Conservation (phyloP, 2,113 vertebrate species). For the Ranitomeya variabilis region DNA sequence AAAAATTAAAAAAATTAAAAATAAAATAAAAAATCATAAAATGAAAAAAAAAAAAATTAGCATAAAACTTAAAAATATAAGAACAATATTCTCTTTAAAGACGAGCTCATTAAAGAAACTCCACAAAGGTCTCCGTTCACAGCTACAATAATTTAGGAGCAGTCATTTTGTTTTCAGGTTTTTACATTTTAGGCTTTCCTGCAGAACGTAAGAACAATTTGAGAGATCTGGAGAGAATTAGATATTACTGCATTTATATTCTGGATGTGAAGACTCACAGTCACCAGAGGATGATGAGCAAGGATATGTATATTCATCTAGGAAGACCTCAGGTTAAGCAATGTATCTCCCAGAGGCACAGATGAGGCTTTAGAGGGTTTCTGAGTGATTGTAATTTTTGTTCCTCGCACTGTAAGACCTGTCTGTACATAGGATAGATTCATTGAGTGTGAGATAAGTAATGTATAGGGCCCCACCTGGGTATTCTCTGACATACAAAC, state of each 20-base stretch:
- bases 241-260: constrained; percentile 6
- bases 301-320: background rate
- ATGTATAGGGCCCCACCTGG: background rate
- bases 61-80: too few relatives aligned
- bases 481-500: background rate
- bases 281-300: background rate
- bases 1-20: too few relatives aligned
- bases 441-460: background rate
- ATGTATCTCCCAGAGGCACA: background rate
- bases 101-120: background rate
- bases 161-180: background rate
- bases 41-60: too few relatives aligned
- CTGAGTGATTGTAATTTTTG: background rate
- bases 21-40: too few relatives aligned
- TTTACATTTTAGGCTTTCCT: background rate
- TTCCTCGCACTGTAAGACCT: background rate
- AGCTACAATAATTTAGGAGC: background rate
- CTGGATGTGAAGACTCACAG: background rate
- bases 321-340: background rate
- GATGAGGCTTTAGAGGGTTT: background rate
- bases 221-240: background rate
- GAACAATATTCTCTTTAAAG: background rate
- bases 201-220: background rate
- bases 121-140: background rate
- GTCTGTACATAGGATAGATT: background rate